phyloP scores from a whole-genome alignment of 1,140 invertebrate species.

The Cotesia chilonis region DNA sequence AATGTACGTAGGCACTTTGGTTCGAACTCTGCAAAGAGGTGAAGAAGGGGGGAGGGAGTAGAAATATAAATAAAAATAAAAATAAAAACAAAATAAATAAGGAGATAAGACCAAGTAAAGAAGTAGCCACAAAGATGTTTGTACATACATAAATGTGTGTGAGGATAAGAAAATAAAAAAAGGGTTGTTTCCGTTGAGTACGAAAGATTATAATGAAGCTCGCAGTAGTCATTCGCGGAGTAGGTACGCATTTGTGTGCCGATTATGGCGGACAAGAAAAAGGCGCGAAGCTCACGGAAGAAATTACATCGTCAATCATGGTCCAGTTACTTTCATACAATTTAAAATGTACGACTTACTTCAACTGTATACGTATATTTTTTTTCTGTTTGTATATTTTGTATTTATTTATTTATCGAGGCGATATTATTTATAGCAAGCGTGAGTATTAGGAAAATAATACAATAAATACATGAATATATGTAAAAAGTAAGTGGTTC shows the following conservation, averaged over 20 bases:
- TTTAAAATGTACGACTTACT: background rate
- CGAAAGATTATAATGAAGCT: no score
- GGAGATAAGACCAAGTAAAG: conserved; percentile 4
- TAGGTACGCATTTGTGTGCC: background rate
- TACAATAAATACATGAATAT: background rate
- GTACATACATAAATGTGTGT: background rate
- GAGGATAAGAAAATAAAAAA: conserved; percentile 1
- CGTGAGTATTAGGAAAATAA: background rate
- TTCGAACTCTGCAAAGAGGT: background rate
- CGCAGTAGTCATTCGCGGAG: no score
- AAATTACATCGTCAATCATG: conserved; percentile 60
- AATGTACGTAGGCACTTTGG: background rate
- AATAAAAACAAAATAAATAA: conserved; percentile 16
- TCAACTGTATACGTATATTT: conserved; percentile 38
- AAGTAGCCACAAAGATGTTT: conserved; percentile 2
- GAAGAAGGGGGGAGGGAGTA: conserved; percentile 14
- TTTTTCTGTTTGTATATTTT: conserved; percentile 3
- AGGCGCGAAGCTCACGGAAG: conserved; percentile 38
- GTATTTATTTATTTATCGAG: conserved; percentile 3
- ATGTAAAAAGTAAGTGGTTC: background rate
- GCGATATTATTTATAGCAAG: conserved; percentile 5
- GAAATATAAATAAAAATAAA: conserved; percentile 4
- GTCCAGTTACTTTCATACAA: conserved; percentile 54
- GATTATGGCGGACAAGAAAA: conserved; percentile 32
- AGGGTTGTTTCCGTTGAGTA: no score